A percentile compares a stretch with the other conserved stretches of the same genome.
Conservation (phyloP, 2,113 vertebrate genomes). For the Oreochromis aureus region DNA sequence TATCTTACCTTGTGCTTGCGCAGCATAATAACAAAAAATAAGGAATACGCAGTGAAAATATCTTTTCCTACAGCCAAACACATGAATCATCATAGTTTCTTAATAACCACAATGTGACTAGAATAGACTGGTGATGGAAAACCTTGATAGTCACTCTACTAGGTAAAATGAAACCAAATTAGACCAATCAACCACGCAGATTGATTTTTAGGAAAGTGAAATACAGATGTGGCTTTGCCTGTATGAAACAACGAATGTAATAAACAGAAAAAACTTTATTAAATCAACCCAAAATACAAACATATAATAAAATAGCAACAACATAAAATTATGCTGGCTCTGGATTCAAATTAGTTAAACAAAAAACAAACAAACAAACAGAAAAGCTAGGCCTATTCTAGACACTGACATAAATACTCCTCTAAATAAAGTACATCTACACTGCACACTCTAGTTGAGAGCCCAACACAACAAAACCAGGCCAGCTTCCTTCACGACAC, state of each 20-base stretch:
- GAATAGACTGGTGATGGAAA: not conserved
- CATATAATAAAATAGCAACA: not conserved
- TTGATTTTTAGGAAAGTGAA: not conserved
- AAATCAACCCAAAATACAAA: not conserved
- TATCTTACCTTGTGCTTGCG: not conserved
- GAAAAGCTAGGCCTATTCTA: not conserved
- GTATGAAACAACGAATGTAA: rapidly evolving
- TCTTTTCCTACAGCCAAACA: not conserved
- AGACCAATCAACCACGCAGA: not conserved
- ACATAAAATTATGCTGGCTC: not conserved
- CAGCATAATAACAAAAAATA: not conserved
- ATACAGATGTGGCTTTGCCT: not conserved
- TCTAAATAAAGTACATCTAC: not conserved
- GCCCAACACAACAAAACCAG: not conserved
- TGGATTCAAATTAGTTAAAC: not conserved
- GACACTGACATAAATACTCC: not conserved
- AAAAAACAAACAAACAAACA: not conserved
- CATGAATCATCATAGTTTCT: not conserved
- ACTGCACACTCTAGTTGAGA: not conserved
- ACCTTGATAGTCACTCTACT: not conserved
- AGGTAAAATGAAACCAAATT: not conserved
- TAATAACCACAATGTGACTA: not conserved
- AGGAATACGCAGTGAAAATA: not conserved
- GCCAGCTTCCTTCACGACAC: not conserved
- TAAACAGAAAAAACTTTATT: not conserved